phyloP scores from a whole-genome alignment of 2,888 invertebrate genomes.

The Nephrotoma appendiculata region DNA sequence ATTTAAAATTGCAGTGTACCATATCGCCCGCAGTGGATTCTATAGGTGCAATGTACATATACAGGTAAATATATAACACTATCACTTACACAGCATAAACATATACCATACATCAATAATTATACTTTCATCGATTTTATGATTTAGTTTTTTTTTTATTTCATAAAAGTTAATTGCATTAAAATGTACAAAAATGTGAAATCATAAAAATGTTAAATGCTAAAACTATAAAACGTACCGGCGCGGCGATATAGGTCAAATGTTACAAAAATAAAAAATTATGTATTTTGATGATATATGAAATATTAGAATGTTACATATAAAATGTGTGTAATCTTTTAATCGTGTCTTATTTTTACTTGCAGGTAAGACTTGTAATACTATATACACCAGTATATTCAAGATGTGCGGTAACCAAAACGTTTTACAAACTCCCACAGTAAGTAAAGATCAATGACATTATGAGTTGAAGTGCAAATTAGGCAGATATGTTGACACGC shows the following conservation, averaged over 20 bases:
- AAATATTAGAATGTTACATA: background rate
- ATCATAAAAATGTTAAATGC: background rate
- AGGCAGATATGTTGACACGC: background rate
- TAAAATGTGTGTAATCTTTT: background rate
- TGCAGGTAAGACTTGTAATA: background rate
- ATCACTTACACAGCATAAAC: background rate
- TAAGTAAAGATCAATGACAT: background rate
- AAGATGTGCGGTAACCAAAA: background rate
- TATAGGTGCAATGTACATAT: no score
- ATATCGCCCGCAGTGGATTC: background rate
- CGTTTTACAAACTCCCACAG: background rate
- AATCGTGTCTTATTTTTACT: background rate
- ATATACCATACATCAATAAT: background rate
- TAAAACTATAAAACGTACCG: background rate
- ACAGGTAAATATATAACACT: no score
- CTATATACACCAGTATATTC: background rate
- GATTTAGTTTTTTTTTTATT: background rate
- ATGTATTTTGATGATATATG: background rate
- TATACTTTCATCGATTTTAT: background rate
- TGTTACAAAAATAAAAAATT: background rate
- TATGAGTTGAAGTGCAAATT: background rate
- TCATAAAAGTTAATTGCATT: background rate
- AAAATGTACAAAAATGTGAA: background rate
- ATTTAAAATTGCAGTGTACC: background rate
- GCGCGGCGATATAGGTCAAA: background rate